These are phyloP conservation scores for Antedon mediterranea DNA, from an alignment of 53 echinoderm and acorn worm species.

Conservation along the genomic window DNA sequence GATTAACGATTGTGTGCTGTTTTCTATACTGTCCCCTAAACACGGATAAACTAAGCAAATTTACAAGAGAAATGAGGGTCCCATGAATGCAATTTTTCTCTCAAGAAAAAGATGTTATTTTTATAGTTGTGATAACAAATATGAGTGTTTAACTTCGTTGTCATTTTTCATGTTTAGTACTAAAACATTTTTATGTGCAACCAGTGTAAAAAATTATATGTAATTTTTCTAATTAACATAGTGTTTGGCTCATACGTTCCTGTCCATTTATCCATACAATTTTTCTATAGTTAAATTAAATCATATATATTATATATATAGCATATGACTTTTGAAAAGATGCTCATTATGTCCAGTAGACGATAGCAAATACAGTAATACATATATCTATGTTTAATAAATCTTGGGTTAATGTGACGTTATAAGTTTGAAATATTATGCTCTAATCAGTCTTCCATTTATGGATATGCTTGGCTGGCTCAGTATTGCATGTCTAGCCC, in stretches of 20 bases:
- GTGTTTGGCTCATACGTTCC: neutral
- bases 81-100: neutral
- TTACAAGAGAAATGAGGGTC: neutral
- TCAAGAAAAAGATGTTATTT: neutral
- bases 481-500: neutral
- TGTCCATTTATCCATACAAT: neutral
- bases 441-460: neutral
- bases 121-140: constrained; percentile 1
- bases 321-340: neutral
- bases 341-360: neutral
- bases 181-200: constrained; percentile 1
- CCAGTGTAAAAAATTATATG: neutral
- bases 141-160: neutral
- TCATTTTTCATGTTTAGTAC: neutral
- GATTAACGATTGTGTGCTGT: constrained; percentile 47
- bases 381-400: neutral
- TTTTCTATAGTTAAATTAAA: neutral
- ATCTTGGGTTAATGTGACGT: neutral
- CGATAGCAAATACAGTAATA: neutral
- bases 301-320: neutral
- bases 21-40: constrained; percentile 44
- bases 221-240: neutral
- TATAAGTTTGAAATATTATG: neutral
- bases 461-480: neutral
- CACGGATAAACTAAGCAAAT: neutral